Percentiles rank a stretch among this genome's conserved stretches.
Evolutionary conservation across 2,888 invertebrate genomes (phyloP).

Genomic region (Nymphalis urticae): DNA sequence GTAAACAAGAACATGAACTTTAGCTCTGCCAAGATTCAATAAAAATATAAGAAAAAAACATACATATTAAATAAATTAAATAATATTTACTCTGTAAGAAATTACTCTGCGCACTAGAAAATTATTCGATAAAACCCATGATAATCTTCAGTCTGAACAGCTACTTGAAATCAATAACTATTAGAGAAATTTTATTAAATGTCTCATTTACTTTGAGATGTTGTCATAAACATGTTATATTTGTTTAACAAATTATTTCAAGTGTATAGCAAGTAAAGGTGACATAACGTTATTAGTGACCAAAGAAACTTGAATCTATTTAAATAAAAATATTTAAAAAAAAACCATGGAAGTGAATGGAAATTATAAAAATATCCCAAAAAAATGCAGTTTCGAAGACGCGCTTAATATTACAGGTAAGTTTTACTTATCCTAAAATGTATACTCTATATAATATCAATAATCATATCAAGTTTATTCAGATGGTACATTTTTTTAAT

Average conservation of each 20-base stretch:
- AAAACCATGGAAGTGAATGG: conserved; percentile 11
- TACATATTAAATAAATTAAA: neutral
- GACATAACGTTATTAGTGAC: too few relatives aligned
- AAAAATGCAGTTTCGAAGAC: conserved; percentile 36
- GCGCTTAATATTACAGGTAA: conserved; percentile 39
- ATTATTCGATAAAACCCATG: conserved; percentile 26
- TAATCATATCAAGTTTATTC: neutral
- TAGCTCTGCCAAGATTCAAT: too few relatives aligned
- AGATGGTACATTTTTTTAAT: too few relatives aligned
- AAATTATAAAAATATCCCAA: conserved; percentile 12
- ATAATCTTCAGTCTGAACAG: conserved; percentile 18
- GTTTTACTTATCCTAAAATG: neutral
- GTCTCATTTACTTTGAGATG: conserved; percentile 4
- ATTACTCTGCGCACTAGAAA: conserved; percentile 16
- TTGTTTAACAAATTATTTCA: conserved; percentile 2
- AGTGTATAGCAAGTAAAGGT: too few relatives aligned
- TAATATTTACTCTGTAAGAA: neutral
- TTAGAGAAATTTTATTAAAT: conserved; percentile 18
- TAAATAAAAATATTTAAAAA: neutral
- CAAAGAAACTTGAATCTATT: neutral
- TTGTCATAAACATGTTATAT: conserved; percentile 15
- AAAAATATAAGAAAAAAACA: too few relatives aligned
- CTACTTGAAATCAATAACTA: conserved; percentile 13
- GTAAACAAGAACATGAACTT: too few relatives aligned
- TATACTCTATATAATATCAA: neutral